Conservation (phyloP, 2,888 invertebrate genomes). For the Druceiella hillmani region DNA sequence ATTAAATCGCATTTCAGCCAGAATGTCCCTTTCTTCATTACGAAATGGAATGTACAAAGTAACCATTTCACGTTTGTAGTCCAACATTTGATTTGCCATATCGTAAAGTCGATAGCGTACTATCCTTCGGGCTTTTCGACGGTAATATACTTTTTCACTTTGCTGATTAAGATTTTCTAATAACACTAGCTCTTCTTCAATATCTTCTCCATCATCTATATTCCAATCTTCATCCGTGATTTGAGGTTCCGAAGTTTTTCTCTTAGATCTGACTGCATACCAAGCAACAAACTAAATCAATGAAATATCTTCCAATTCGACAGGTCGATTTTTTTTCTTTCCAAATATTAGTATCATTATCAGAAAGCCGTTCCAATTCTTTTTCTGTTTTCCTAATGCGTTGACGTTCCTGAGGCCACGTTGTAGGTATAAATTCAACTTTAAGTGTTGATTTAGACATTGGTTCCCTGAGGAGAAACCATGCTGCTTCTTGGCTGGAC, state of each 20-base stretch:
- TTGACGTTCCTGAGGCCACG: constrained; percentile 27
- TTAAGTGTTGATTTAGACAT: background rate
- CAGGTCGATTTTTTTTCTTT: constrained; percentile 27
- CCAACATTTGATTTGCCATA: background rate
- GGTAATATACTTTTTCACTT: constrained; percentile 13
- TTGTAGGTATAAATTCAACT: constrained; percentile 11
- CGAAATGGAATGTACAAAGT: constrained; percentile 10
- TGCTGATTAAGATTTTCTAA: too few species aligned
- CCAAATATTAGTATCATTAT: constrained; percentile 28
- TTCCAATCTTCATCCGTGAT: constrained; percentile 12
- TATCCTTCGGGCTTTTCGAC: constrained; percentile 6
- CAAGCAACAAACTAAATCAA: constrained; percentile 27
- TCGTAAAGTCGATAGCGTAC: constrained; percentile 12
- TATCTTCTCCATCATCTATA: too few species aligned
- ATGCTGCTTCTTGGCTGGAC: constrained; percentile 32
- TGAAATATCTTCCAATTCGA: constrained; percentile 22
- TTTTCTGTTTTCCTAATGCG: constrained; percentile 25
- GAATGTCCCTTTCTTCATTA: constrained; percentile 7
- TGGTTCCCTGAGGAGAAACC: constrained; percentile 3
- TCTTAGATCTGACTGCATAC: too few species aligned
- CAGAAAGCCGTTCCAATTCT: constrained; percentile 21
- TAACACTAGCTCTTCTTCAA: too few species aligned
- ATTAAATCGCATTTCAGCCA: background rate
- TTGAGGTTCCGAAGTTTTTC: constrained; percentile 12
- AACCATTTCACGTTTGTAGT: constrained; percentile 15